Conservation (phyloP, 2,797 vertebrate genomes). For the Urocyon cinereoargenteus region DNA sequence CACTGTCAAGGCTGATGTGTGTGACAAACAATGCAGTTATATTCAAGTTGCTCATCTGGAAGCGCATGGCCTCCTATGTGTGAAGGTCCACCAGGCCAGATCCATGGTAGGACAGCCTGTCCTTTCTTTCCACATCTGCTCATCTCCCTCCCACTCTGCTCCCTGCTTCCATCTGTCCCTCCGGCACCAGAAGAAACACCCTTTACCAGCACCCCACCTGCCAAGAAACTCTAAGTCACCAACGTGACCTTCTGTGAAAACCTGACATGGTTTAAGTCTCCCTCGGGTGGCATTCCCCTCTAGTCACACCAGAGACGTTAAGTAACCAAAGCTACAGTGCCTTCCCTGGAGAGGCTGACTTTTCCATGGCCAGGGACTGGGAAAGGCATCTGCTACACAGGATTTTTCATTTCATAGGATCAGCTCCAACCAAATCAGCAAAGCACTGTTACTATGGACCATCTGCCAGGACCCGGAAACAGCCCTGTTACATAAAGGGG, state of each 20-base stretch:
- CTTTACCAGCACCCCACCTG: neutral
- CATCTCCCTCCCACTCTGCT: neutral
- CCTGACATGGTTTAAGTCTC: fast-evolving
- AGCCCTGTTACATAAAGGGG: constrained; percentile 79
- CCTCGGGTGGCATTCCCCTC: neutral
- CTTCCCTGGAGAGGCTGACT: constrained; percentile 26
- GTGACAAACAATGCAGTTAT: neutral
- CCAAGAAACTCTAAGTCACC: neutral
- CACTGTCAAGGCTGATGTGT: neutral
- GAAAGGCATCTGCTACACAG: constrained; percentile 73
- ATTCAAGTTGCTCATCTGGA: neutral
- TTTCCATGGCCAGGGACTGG: neutral
- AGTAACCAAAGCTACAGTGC: neutral
- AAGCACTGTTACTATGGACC: constrained; percentile 80
- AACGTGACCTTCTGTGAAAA: neutral
- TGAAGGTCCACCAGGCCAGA: neutral
- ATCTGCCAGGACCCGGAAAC: constrained; percentile 83
- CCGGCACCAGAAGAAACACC: neutral
- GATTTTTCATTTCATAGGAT: constrained; percentile 73
- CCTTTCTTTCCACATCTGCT: neutral
- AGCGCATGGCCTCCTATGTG: neutral
- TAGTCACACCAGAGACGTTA: neutral
- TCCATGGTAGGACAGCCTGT: neutral
- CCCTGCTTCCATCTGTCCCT: constrained; percentile 8
- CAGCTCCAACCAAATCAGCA: constrained; percentile 79